phyloP scores from a whole-genome alignment of 2,113 vertebrate genomes.

The Lipophrys pholis region DNA sequence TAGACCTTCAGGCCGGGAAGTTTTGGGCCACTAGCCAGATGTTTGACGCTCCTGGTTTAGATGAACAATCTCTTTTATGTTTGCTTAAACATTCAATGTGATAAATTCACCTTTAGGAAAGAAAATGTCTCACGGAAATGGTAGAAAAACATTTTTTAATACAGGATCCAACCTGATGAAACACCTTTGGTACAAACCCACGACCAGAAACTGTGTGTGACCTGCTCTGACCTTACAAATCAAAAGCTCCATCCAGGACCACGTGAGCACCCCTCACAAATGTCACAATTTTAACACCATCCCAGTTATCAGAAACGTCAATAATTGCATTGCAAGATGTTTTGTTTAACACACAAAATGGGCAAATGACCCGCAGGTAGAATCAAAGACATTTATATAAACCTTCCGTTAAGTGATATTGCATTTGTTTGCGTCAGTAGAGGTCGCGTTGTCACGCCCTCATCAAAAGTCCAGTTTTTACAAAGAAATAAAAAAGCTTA shows the following conservation, averaged over 20 bases:
- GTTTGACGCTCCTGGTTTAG: no score
- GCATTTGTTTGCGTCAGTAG: conserved; percentile 43
- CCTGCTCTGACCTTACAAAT: conserved; percentile 6
- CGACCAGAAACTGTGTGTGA: neutral
- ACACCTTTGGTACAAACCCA: conserved; percentile 22
- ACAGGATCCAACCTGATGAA: conserved; percentile 9
- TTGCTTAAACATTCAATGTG: no score
- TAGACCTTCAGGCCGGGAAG: no score
- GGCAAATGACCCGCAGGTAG: neutral
- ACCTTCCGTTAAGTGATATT: conserved; percentile 21
- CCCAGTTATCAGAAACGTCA: neutral
- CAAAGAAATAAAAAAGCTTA: neutral
- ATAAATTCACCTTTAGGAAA: no score
- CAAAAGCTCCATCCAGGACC: neutral
- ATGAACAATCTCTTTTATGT: no score
- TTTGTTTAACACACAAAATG: neutral
- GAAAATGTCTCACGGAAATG: neutral
- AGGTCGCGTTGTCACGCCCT: neutral
- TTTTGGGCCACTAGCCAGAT: no score
- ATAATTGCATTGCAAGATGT: no score
- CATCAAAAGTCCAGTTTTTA: conserved; percentile 21
- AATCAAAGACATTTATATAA: neutral
- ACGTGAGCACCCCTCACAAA: neutral
- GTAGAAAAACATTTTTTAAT: conserved; percentile 29
- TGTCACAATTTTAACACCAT: neutral